Percentiles rank a stretch among this genome's conserved stretches.
Conservation (phyloP, 2,797 vertebrate genomes). For the Adrianichthys oophorus region DNA sequence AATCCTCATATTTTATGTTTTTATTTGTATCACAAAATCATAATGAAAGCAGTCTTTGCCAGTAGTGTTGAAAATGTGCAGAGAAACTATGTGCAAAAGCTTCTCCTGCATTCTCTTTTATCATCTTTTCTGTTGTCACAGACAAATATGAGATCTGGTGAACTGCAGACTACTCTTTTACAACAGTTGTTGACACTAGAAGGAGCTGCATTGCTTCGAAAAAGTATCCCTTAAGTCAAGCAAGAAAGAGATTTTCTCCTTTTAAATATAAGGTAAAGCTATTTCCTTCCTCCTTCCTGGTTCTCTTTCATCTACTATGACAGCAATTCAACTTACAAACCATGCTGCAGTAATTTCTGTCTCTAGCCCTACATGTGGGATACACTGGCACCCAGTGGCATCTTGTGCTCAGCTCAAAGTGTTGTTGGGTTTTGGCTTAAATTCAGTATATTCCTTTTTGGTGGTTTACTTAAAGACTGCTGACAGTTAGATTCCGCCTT, state of each 20-base stretch:
- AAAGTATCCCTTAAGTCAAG: conserved; percentile 22
- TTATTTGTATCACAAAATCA: neutral
- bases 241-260: conserved; percentile 6
- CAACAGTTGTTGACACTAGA: conserved; percentile 11
- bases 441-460: conserved; percentile 7
- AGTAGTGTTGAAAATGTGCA: neutral
- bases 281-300: conserved; percentile 15
- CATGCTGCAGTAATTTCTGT: conserved; percentile 33
- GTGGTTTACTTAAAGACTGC: conserved; percentile 6
- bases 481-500: neutral
- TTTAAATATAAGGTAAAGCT: conserved; percentile 16
- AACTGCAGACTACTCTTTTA: conserved; percentile 2
- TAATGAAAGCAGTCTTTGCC: neutral
- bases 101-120: conserved; percentile 7
- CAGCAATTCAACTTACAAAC: conserved; percentile 32
- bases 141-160: conserved; percentile 2
- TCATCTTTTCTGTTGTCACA: conserved; percentile 8
- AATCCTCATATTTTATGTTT: neutral
- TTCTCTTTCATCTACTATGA: conserved; percentile 31
- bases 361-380: conserved; percentile 27
- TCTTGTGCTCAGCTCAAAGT: conserved; percentile 29
- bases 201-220: conserved; percentile 12
- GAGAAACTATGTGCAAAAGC: neutral
- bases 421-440: conserved; percentile 27
- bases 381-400: conserved; percentile 54